phyloP scores from a whole-genome alignment of 2,113 vertebrate species.

The Diphyllodes magnificus region DNA sequence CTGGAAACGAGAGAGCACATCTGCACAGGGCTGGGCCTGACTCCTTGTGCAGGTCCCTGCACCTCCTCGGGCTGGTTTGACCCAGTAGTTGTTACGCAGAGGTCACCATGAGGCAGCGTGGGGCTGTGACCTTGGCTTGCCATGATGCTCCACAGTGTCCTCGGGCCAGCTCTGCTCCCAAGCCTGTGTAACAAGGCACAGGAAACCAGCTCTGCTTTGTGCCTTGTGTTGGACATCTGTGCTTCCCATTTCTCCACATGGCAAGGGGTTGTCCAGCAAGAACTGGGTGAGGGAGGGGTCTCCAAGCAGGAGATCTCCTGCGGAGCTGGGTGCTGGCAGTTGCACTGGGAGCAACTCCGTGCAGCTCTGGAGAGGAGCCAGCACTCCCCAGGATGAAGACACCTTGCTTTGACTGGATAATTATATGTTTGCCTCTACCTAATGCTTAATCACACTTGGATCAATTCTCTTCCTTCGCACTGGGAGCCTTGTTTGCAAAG shows the following conservation, averaged over 20 bases:
- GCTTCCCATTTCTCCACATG: fast-evolving
- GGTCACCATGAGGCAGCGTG: not conserved
- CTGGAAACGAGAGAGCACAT: not conserved
- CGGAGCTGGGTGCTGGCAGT: not conserved
- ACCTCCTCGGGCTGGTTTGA: not conserved
- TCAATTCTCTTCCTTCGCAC: not conserved
- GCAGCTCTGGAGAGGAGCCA: conserved; percentile 8
- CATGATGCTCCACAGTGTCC: not conserved
- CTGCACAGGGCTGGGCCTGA: not conserved
- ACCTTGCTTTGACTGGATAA: conserved; percentile 51
- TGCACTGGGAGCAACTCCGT: not conserved
- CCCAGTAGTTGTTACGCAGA: too few relatives aligned
- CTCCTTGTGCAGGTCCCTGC: not conserved
- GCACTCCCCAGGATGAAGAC: not conserved
- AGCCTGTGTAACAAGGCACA: not conserved
- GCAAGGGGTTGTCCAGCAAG: not conserved
- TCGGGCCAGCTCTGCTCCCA: not conserved
- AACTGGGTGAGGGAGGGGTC: not conserved
- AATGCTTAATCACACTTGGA: conserved; percentile 27
- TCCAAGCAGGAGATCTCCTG: not conserved
- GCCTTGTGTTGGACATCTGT: fast-evolving
- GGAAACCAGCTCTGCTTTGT: not conserved
- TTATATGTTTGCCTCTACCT: not conserved
- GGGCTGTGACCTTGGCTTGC: not conserved
- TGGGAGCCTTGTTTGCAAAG: not conserved